These are phyloP conservation scores for Atta cephalotes DNA, from an alignment of 1,140 invertebrate genomes.

Conservation along the genomic window DNA sequence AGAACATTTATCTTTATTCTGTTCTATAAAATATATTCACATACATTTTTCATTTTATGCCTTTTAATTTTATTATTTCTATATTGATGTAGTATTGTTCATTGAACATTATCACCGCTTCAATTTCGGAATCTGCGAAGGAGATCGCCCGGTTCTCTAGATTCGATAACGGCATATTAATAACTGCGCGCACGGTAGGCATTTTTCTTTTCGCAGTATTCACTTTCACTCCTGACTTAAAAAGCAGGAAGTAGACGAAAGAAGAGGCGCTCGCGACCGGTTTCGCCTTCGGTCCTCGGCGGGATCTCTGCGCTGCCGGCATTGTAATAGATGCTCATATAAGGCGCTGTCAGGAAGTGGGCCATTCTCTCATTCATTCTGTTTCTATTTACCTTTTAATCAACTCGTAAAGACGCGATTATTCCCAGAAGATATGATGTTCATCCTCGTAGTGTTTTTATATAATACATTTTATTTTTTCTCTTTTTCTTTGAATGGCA, in stretches of 20 bases:
- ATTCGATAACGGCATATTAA: slow-evolving; percentile 60
- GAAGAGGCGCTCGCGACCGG: slow-evolving; percentile 56
- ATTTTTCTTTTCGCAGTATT: slow-evolving; percentile 56
- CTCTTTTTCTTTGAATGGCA: neutral
- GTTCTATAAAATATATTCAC: no score
- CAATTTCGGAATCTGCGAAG: neutral
- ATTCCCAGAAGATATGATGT: slow-evolving; percentile 16
- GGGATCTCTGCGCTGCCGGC: slow-evolving; percentile 45
- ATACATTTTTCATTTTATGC: neutral
- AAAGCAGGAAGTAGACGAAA: slow-evolving; percentile 64
- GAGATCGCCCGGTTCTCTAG: slow-evolving; percentile 24
- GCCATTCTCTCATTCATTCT: slow-evolving; percentile 59
- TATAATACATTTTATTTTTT: neutral
- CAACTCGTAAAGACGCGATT: slow-evolving; percentile 42
- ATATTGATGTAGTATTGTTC: no score
- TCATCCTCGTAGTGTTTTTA: neutral
- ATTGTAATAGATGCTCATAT: slow-evolving; percentile 64
- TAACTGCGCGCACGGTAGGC: slow-evolving; percentile 33
- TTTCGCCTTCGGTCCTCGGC: slow-evolving; percentile 55
- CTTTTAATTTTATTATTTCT: neutral
- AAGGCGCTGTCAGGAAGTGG: slow-evolving; percentile 60
- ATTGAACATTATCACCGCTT: neutral
- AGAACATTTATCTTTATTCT: neutral
- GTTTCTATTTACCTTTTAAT: slow-evolving; percentile 56
- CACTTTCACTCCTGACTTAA: slow-evolving; percentile 60